Base-by-base conservation (phyloP, 2,113 vertebrate genomes). In the Lampris incognitus region DNA sequence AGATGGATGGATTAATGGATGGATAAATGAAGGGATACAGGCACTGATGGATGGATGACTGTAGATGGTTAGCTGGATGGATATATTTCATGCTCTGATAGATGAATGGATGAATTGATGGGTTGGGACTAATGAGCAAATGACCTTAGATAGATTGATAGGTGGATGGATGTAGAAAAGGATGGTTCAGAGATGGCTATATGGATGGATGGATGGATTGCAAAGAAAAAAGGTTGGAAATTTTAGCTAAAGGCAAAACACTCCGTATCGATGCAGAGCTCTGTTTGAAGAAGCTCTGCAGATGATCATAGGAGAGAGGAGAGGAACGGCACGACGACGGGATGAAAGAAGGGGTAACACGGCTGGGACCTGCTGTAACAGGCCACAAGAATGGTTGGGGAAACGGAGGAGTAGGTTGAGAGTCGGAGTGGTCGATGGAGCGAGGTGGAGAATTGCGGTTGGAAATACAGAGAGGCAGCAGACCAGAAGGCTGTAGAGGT, bases 271-370 rank as follows among this genome's bases (percentile, higher is more conserved):
- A 38, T 46, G n/a, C 36, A 46, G 65, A 24, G 95, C 85, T 94
- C 95, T 24, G 24, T 24, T 24, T 24, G 24, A 24, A 0, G 93
- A 95, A 84, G 89, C 94, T 88, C 95, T 95, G 74, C 94, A 93
- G 79, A 96, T 94, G 93, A 24, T 94, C 95, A 71, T 24, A 36
- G 41, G 95, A 95, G 71, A 92, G 93, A 69, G 38, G 50, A 44
- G 51, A 66, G 44, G 44, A 44, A 36, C 1, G 8, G 51, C 58
- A 55, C 40, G 36, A 36, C 36, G 55, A 56, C 70, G 37, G 9
- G 50, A 78, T 13, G 51, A 52, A 52, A 52, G 55, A 66, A 58
- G 57, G 9, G 9, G 36, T 3, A 46, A 50, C 64, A 36, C 0
- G 11, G 50, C 78, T 67, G 58, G 74, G 68, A 57, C 67, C 65